A percentile compares a stretch with the other conserved stretches of the same genome.
Evolutionary conservation across 2,113 vertebrate species (phyloP).

Genomic region (Sylvietta virens): DNA sequence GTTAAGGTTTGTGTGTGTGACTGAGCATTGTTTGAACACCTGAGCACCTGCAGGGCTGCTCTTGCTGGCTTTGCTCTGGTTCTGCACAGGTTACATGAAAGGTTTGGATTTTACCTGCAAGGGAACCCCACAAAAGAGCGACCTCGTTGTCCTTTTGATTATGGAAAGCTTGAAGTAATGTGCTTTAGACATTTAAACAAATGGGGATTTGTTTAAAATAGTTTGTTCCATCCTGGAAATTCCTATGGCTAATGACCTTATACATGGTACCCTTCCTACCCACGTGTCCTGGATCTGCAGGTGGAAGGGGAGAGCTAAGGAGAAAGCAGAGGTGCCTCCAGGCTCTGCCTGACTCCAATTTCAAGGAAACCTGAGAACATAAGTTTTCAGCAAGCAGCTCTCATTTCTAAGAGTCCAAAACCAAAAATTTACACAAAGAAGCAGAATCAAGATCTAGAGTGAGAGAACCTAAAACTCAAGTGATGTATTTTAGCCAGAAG

Average conservation of each 20-base stretch:
- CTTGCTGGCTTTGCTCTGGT: background rate
- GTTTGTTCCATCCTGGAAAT: background rate
- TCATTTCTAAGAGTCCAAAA: background rate
- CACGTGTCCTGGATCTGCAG: background rate
- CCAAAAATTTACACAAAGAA: background rate
- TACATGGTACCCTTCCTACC: background rate
- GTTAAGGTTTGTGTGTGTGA: background rate
- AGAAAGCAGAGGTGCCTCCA: background rate
- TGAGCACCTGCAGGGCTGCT: background rate
- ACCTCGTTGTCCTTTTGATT: background rate
- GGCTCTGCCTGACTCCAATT: background rate
- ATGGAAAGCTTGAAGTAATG: background rate
- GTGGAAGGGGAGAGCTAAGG: background rate
- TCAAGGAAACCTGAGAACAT: background rate
- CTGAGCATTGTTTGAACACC: background rate
- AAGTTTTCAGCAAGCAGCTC: background rate
- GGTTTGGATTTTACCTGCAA: background rate
- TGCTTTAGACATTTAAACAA: background rate
- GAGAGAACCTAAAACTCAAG: background rate
- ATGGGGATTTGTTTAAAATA: background rate
- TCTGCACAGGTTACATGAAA: background rate
- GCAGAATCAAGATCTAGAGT: background rate
- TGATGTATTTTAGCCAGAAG: background rate
- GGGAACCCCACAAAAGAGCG: background rate
- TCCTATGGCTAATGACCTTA: background rate